These are phyloP conservation scores for Lasioglossum baleicum DNA, from an alignment of 1,140 invertebrate species.

Conservation along the genomic window DNA sequence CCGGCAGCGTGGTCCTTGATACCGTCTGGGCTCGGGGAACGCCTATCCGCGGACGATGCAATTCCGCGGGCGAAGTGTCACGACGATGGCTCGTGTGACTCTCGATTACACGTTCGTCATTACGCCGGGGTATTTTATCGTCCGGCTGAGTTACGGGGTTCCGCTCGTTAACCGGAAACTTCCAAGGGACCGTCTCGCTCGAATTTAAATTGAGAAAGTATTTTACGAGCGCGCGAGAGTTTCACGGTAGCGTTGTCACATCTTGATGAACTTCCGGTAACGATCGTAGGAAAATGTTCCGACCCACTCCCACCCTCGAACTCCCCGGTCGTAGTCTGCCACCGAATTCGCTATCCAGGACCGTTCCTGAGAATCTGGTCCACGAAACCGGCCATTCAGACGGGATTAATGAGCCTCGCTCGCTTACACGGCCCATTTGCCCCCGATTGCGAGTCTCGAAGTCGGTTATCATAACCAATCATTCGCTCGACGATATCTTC, in stretches of 20 bases:
- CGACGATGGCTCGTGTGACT: slow-evolving; percentile 68
- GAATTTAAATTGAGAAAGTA: slow-evolving; percentile 81
- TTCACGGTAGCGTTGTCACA: slow-evolving; percentile 80
- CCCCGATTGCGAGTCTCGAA: slow-evolving; percentile 28
- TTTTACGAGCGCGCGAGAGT: slow-evolving; percentile 78
- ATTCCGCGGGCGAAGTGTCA: slow-evolving; percentile 42
- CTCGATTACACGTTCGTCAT: slow-evolving; percentile 73
- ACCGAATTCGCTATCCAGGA: not conserved
- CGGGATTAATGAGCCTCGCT: slow-evolving; percentile 63
- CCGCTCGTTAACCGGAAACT: slow-evolving; percentile 78
- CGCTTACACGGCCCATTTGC: slow-evolving; percentile 48
- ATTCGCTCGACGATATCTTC: not conserved
- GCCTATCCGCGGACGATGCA: slow-evolving; percentile 34
- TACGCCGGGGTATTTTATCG: slow-evolving; percentile 75
- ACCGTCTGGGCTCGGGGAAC: slow-evolving; percentile 7
- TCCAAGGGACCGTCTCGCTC: slow-evolving; percentile 71
- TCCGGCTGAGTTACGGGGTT: slow-evolving; percentile 72
- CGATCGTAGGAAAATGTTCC: slow-evolving; percentile 74
- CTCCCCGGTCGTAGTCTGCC: slow-evolving; percentile 30
- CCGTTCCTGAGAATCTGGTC: slow-evolving; percentile 39
- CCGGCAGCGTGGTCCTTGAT: slow-evolving; percentile 1
- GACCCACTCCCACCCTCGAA: too few relatives aligned
- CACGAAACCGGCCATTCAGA: slow-evolving; percentile 52
- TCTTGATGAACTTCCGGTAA: slow-evolving; percentile 81
- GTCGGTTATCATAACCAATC: slow-evolving; percentile 40